phyloP scores from a whole-genome alignment of 2,113 vertebrate species.

The Neogale vison region DNA sequence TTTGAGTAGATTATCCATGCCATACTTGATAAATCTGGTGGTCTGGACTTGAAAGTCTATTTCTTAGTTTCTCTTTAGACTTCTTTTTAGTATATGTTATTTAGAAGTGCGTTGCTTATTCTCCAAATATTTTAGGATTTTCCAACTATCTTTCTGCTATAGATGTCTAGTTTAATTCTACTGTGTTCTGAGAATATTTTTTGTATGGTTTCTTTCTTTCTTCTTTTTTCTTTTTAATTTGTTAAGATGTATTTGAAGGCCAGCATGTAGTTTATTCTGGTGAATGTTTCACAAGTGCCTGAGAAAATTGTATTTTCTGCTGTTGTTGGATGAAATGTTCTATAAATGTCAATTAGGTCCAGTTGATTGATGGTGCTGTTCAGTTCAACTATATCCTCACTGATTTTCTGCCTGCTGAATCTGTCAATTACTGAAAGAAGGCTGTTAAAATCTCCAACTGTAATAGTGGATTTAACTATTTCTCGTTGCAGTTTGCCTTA shows the following conservation, averaged over 20 bases:
- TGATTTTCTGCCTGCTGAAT: not conserved
- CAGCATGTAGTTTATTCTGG: not conserved
- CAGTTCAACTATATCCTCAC: not conserved
- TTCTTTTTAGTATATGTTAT: not conserved
- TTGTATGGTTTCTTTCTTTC: not conserved
- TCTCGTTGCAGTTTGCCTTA: not conserved
- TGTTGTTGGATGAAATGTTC: not conserved
- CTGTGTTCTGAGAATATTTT: not conserved
- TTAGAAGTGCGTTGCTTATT: not conserved
- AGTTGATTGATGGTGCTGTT: not conserved
- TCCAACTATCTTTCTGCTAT: not conserved
- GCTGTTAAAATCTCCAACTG: not conserved
- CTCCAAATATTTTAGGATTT: not conserved
- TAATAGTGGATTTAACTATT: not conserved
- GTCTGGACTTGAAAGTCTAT: not conserved
- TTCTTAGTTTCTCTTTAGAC: not conserved
- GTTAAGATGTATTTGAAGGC: not conserved
- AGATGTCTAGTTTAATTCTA: not conserved
- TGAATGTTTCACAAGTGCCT: not conserved
- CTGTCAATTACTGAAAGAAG: not conserved
- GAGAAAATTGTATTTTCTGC: not conserved
- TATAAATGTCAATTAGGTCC: not conserved
- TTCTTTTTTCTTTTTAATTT: not conserved
- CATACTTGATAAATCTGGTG: not conserved
- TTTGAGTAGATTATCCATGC: not conserved